These are phyloP conservation scores for Propithecus perrieri DNA, from an alignment of 2,797 vertebrate genomes.

Conservation along the genomic window DNA sequence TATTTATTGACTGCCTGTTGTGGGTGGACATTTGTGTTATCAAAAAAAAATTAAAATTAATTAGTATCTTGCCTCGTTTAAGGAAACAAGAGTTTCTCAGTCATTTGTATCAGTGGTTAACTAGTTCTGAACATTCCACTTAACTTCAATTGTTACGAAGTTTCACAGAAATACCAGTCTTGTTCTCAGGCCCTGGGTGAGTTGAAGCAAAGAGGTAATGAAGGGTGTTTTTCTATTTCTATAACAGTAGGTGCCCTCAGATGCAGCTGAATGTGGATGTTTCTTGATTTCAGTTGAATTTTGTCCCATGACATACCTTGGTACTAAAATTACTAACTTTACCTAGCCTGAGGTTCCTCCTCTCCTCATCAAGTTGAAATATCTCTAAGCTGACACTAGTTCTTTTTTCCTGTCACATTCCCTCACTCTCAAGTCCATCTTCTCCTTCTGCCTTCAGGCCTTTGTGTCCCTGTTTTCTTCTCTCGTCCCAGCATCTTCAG, in stretches of 20 bases:
- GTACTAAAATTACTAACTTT: neutral
- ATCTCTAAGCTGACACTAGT: neutral
- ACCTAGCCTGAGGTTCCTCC: neutral
- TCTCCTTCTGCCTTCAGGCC: neutral
- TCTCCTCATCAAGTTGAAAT: neutral
- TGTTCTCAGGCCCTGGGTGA: neutral
- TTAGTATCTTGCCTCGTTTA: neutral
- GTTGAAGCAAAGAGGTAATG: neutral
- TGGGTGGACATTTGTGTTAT: too few species aligned
- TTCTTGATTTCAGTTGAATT: neutral
- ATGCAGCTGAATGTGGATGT: neutral
- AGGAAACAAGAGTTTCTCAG: neutral
- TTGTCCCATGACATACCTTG: neutral
- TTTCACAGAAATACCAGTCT: neutral
- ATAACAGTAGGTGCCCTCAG: neutral
- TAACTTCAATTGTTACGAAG: neutral
- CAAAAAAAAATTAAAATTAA: neutral
- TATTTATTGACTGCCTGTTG: neutral
- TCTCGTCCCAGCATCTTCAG: neutral
- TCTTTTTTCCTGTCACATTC: neutral
- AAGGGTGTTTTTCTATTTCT: neutral
- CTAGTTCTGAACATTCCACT: neutral
- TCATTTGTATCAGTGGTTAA: neutral
- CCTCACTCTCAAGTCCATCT: neutral
- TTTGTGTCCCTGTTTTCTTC: neutral